These are phyloP conservation scores for Hemistola chrysoprasaria DNA, from an alignment of 2,888 invertebrate genomes.

Conservation along the genomic window DNA sequence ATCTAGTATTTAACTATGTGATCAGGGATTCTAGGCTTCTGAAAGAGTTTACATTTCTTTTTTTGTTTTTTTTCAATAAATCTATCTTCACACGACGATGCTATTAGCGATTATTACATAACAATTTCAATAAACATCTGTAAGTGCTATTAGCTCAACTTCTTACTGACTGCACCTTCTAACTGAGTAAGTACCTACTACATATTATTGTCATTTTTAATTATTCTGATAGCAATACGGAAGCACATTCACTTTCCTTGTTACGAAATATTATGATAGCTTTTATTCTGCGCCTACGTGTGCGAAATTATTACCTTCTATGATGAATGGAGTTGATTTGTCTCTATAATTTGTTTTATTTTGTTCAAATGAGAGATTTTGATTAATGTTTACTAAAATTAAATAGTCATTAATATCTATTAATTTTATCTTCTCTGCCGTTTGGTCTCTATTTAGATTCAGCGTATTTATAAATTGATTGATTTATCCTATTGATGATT, in stretches of 20 bases:
- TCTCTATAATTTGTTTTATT: conserved; percentile 4
- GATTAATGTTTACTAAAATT: no score
- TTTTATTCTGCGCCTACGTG: conserved; percentile 4
- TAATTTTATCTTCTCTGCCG: no score
- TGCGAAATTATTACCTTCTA: neutral
- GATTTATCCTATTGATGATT: no score
- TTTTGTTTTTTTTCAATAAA: no score
- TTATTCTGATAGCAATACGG: conserved; percentile 20
- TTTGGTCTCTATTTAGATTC: no score
- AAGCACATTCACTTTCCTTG: conserved; percentile 37
- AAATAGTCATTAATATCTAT: no score
- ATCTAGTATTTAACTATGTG: no score
- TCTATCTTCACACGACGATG: no score
- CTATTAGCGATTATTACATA: neutral
- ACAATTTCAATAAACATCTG: conserved; percentile 9
- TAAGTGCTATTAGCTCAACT: conserved; percentile 10
- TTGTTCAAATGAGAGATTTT: neutral
- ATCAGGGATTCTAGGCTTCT: no score
- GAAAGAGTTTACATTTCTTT: no score
- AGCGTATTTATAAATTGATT: no score
- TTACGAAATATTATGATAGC: conserved; percentile 32
- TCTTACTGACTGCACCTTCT: conserved; percentile 6
- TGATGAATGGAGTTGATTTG: no score
- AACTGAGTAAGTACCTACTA: conserved; percentile 4
- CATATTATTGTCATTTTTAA: conserved; percentile 19